Evolutionary conservation across 2,888 invertebrate species (phyloP), one percentile per base, ranked within the genome.

Genomic region (Melieria omissa): DNA sequence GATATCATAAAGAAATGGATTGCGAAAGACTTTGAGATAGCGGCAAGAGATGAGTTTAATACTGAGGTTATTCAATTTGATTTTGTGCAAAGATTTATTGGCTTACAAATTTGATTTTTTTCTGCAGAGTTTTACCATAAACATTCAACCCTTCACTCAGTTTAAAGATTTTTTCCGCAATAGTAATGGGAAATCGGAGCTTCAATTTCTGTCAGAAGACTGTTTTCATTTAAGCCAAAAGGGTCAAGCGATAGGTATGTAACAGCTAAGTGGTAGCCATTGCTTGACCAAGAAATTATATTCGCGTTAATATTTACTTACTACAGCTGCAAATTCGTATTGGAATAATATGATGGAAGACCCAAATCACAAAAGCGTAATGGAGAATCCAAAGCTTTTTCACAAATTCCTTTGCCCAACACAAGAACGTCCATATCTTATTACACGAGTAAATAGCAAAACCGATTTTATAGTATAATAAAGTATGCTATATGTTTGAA

Each of bases 161-260:
- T 83, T 89, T 62, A 67, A 87, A 0, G 79, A 79, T 5, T 82
- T 90, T 64, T 90, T 90, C 0, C 80, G 72, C 16, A 81, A 72
- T 1, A 75, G 81, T 2, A 80, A 88, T 60, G 89, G 89, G 0
- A 75, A 75, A 0, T 83, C 87, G 0, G 91, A 91, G 82, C 85
- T 86, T 54, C 83, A 88, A 0, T 90, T 88, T 80, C 82, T 91
- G 63, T 89, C 91, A 0, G 82, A 84, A 52, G 92, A 92, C 80
- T 92, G 92, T 80, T 92, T 92, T 77, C 92, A 92, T 80, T 83
- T 90, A 6, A 91, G 90, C 76, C 91, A 92, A 80, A 90, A 89
- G 77, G 87, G 88, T 14, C 89, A 91, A 74, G 90, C 91, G 3
- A 80, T 84, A 84, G 86, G 91, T 90, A 62, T 49, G 75, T 73